These are phyloP conservation scores for Brachionus sp. DNA, from an alignment of 1,140 invertebrate species.

Conservation along the genomic window DNA sequence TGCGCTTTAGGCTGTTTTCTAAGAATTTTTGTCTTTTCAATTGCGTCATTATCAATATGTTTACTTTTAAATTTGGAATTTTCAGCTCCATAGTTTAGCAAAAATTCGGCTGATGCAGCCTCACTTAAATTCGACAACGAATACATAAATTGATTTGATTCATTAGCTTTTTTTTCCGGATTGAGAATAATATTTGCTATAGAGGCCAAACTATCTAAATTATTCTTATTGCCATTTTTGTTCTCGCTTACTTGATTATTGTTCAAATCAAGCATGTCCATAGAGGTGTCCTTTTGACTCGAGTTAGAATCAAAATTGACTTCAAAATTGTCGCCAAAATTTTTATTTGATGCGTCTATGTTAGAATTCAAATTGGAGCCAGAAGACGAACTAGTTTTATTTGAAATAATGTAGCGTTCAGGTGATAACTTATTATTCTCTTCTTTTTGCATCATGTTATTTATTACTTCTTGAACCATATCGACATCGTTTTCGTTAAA, in stretches of 20 bases:
- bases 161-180: neutral
- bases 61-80: constrained; percentile 1
- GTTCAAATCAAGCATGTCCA: constrained; percentile 5
- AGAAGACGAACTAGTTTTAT: neutral
- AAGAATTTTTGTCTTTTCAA: neutral
- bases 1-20: neutral
- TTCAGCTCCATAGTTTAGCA: neutral
- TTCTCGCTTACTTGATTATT: neutral
- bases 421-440: constrained; percentile 8
- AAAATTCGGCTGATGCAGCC: constrained; percentile 11
- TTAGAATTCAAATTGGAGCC: neutral
- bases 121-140: neutral
- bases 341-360: neutral
- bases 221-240: neutral
- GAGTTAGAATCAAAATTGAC: neutral
- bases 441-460: constrained; percentile 41
- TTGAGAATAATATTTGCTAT: constrained; percentile 2
- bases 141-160: neutral
- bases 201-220: constrained; percentile 9
- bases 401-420: neutral
- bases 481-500: constrained; percentile 44
- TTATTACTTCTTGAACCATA: constrained; percentile 43
- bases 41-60: neutral
- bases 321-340: neutral
- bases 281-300: neutral